Evolutionary conservation across 2,113 vertebrate genomes (phyloP), one percentile per base, ranked within the genome.

Genomic region (Leptodactylus fuscus): DNA sequence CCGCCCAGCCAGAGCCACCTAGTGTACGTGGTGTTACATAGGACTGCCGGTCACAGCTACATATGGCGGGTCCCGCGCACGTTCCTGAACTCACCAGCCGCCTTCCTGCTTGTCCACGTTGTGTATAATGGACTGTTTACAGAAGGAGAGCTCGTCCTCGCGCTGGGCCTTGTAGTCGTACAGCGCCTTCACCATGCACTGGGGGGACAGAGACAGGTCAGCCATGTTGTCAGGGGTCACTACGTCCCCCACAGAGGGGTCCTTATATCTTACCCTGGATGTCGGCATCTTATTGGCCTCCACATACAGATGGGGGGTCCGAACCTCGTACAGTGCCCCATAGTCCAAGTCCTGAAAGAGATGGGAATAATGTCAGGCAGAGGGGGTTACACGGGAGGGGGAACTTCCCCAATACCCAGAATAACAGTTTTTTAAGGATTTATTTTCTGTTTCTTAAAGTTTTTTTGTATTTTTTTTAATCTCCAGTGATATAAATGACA

Each of bases 261-360:
- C 4, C 22, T 55, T 16, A n/a, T n/a, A 1, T 16, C 95, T 92
- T 90, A 97, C 96, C 91, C 94, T 92, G 9, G 95, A 94, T 83
- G 94, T 94, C 0, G 96, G 95, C 95, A 97, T 97, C 92, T 96
- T 97, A 89, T 97, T 97, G 83, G 96, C 96, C 80, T 97, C 96
- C 24, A 97, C 96, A 0, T 97, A 97, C 88, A 96, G 95, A 82
- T 97, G 95, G 24, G 96, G 95, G 0, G 95, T 96, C 77, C 96
- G 93, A 70, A 96, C 94, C 81, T 97, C 96, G 0, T 96, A 97
- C 22, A 97, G 84, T 0, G 96, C 96, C 69, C 95, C 95, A 0
- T 97, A 97, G 89, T 97, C 96, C 15, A 96, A 90, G 73, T 97
- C 96, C 96, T 97, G 90, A 29, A 85, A 70, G 20, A 36, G 18